phyloP scores from a whole-genome alignment of 2,113 vertebrate species.

The Microtus ochrogaster region DNA sequence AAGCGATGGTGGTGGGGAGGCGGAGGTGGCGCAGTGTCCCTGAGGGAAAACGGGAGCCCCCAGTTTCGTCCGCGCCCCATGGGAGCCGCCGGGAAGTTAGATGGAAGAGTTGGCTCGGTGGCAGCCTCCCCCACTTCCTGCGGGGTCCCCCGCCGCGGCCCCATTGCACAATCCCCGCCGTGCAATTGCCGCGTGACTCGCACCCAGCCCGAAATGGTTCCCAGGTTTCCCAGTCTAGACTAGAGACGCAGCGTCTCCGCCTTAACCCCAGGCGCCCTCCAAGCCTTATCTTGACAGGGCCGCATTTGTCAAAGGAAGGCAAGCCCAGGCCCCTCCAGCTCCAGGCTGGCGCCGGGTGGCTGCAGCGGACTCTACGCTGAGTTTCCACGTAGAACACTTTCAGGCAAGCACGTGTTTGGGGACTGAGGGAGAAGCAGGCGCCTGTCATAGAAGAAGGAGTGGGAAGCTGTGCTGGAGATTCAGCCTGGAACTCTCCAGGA shows the following conservation, averaged over 20 bases:
- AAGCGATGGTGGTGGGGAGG: background rate
- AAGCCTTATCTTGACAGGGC: background rate
- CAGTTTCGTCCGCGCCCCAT: background rate
- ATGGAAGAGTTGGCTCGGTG: background rate
- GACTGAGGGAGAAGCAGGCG: background rate
- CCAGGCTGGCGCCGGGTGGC: background rate
- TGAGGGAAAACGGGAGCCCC: background rate
- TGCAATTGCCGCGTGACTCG: conserved; percentile 62
- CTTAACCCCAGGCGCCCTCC: conserved; percentile 3
- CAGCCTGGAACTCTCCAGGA: background rate
- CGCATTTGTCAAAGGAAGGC: background rate
- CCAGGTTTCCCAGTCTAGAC: background rate
- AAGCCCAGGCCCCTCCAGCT: background rate
- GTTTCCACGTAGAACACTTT: background rate
- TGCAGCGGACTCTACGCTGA: background rate
- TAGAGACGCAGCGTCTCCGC: background rate
- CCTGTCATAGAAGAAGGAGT: background rate
- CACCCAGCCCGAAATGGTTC: conserved; percentile 21
- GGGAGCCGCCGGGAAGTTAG: background rate
- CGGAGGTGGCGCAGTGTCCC: background rate
- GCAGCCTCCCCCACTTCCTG: background rate
- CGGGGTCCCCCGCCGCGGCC: background rate
- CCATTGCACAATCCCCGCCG: conserved; percentile 63
- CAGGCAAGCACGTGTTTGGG: background rate
- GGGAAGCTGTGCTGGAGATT: background rate